Evolutionary conservation across 2,888 invertebrate species (phyloP), one percentile per base, ranked within the genome.

Genomic region (Philopedon plagiatum): DNA sequence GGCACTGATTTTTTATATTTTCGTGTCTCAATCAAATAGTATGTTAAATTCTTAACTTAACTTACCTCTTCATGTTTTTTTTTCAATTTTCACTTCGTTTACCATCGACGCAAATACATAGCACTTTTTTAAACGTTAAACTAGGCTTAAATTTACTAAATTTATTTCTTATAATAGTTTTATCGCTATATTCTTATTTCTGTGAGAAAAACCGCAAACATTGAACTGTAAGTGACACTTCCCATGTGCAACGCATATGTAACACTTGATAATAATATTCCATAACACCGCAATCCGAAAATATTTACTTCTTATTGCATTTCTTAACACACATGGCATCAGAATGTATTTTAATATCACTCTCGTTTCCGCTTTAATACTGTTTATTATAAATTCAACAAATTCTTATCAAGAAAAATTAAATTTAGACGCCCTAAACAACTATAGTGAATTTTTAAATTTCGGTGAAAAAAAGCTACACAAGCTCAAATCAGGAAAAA

Each of bases 361-460:
- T 13, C 2, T 60, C 15, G 32, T 66, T 66, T 66, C 66, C 66
- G 66, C 19, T 41, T 11, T 61, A 23, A 8, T 23, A 19, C 32
- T 61, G 19, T 13, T 63, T 34, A 9, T 32, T 7, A 5, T 46
- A 37, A 63, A 63, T 8, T 11, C 37, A 37, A 37, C 49, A 8
- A 19, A 18, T 37, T 37, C 37, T 46, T 58, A 58, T 63, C 57
- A 57, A 37, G 71, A 80, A 69, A 80, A 79, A 76, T 54, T 80
- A 39, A 76, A 79, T 73, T 65, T 78, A 21, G 79, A 80, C 39
- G 76, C 77, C 5, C 63, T 79, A 26, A 77, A 80, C 44, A 81
- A 83, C 70, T 83, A 85, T 72, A 82, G 80, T 71, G 82, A 80
- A 49, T 85, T 84, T 78, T 78, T 85, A 44, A 86, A 85, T 80